Evolutionary conservation across 2,797 vertebrate species (phyloP), one percentile per base, ranked within the genome.

Genomic region (Labeo calbasu): DNA sequence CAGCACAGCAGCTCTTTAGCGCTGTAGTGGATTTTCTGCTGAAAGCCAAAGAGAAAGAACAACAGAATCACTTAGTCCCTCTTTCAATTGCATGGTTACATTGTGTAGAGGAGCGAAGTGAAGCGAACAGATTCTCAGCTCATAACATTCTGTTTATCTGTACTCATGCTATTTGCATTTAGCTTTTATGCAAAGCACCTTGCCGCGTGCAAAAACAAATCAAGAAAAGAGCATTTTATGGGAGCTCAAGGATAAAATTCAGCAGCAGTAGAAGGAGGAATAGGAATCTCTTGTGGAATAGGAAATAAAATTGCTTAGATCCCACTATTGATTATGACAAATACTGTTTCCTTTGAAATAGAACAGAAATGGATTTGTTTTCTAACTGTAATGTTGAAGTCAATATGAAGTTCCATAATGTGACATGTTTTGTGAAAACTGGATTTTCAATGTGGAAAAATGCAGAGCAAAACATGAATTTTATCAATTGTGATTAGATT

Each of bases 41-140:
- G 72, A 77, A 75, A 71, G 71, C n/a, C 63, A 36, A 40, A 63
- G 71, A 57, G 76, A 77, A 55, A 59, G 21, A 69, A 55, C 55
- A 53, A 53, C 61, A 65, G 65, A 81, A 81, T 80, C 82, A 70
- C 72, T 84, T 69, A 76, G 70, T 84, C 23, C 77, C 43, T 69
- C 13, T 75, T 84, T 73, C 78, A 55, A 59, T 71, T 75, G 85
- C 65, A 48, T 81, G 8, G 65, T 75, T 59, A 68, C 17, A 61
- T 50, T 65, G 61, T 79, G 36, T 66, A 13, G 48, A 11, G 17
- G 32, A 75, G 69, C n/a, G 13, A 65, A 79, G 77, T 28, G 40
- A 36, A 59, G 43, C 50, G 57, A 53, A 75, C 73, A 46, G 32
- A 80, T 83, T 63, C 48, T 50, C 70, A 65, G 51, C 40, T 73